Conservation (phyloP, 2,888 invertebrate species). For the Prosopocoilus inquinatus region DNA sequence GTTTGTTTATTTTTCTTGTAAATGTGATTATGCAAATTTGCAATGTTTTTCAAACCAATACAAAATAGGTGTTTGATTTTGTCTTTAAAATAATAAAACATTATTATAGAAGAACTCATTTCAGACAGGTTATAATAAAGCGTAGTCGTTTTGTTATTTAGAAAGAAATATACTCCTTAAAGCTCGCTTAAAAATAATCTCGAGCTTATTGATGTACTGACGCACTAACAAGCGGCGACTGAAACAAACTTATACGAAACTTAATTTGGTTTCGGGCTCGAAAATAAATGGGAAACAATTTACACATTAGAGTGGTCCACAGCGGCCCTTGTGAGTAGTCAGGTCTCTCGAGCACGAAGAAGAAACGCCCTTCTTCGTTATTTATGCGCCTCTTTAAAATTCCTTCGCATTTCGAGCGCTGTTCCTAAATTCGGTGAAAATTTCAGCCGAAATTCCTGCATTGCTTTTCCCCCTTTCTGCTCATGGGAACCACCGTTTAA, state of each 20-base stretch:
- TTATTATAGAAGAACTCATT: too few relatives aligned
- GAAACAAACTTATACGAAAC: conserved; percentile 33
- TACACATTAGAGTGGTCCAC: conserved; percentile 19
- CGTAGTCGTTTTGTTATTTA: too few relatives aligned
- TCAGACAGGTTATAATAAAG: too few relatives aligned
- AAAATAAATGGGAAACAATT: conserved; percentile 24
- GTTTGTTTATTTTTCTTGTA: too few relatives aligned
- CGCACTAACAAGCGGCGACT: conserved; percentile 32
- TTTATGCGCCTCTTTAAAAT: conserved; percentile 28
- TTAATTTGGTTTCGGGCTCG: conserved; percentile 35
- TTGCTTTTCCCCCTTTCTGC: background rate
- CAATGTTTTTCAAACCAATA: too few relatives aligned
- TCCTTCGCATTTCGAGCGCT: conserved; percentile 25
- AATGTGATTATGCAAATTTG: too few relatives aligned
- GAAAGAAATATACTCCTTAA: too few relatives aligned
- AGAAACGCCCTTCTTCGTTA: background rate
- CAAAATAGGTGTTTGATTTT: too few relatives aligned
- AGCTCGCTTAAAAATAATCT: too few relatives aligned
- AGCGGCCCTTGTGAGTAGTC: conserved; percentile 9
- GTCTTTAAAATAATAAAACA: too few relatives aligned
- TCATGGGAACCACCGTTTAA: background rate
- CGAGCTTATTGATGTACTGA: conserved; percentile 28
- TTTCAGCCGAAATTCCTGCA: conserved; percentile 12
- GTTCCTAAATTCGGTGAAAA: conserved; percentile 20
- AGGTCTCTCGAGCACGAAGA: background rate